Evolutionary conservation across 2,113 vertebrate species (phyloP).

Genomic region (Grallaria varia): DNA sequence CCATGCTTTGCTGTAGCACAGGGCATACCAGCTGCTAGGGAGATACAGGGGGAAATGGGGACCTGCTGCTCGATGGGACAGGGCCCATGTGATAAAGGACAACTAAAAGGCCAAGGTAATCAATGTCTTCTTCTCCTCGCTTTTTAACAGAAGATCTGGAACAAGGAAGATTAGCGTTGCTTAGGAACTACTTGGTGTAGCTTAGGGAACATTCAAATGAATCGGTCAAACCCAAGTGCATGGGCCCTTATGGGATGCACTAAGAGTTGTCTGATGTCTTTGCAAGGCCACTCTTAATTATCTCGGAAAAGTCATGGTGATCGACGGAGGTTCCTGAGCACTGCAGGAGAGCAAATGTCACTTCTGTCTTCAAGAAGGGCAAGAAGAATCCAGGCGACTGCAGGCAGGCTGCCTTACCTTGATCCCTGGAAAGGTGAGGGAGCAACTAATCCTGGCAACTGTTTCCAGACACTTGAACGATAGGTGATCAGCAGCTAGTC

Average conservation of each 20-base stretch:
- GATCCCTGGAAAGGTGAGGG: neutral
- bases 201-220: neutral
- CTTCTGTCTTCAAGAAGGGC: neutral
- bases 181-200: neutral
- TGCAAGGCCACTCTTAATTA: accelerated
- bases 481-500: neutral
- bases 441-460: neutral
- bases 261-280: neutral
- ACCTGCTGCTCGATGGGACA: neutral
- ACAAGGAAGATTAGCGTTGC: neutral
- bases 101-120: neutral
- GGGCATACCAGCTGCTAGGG: neutral
- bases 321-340: accelerated
- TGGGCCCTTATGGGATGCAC: neutral
- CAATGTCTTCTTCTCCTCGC: neutral
- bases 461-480: neutral
- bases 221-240: neutral
- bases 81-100: neutral
- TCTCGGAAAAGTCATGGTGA: neutral
- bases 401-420: neutral
- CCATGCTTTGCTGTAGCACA: neutral
- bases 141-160: neutral
- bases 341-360: neutral
- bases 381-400: neutral
- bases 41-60: neutral